Percentiles rank a stretch among this genome's conserved stretches.
These are phyloP conservation scores for Phoebastria nigripes DNA, from an alignment of 2,797 vertebrate species.

Conservation along the genomic window DNA sequence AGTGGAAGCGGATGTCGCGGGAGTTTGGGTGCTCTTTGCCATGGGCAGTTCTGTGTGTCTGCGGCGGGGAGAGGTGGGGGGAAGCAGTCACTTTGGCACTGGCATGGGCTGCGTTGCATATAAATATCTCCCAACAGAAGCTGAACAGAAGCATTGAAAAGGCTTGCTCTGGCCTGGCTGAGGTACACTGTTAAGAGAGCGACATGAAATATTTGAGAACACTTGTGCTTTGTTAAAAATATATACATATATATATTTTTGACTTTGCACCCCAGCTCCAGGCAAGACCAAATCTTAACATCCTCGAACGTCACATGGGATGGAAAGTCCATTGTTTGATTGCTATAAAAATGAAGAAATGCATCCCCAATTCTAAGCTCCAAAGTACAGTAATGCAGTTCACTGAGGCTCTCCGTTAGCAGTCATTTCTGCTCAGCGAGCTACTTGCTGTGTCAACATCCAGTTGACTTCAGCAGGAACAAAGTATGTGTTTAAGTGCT, in stretches of 20 bases:
- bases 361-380: neutral
- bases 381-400: neutral
- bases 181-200: neutral
- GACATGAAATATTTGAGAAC: neutral
- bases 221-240: neutral
- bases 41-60: neutral
- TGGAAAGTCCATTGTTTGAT: neutral
- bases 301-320: neutral
- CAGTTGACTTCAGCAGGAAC: slow-evolving; percentile 22
- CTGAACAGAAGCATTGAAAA: neutral
- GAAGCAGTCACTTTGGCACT: neutral
- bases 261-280: neutral
- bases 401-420: neutral
- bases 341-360: neutral
- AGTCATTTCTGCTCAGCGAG: neutral
- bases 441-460: slow-evolving; percentile 22
- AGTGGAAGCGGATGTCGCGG: neutral
- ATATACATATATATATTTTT: neutral
- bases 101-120: neutral
- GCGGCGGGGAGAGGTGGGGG: neutral
- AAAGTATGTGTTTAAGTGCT: slow-evolving; percentile 50
- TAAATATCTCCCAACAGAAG: neutral
- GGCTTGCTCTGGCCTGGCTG: neutral
- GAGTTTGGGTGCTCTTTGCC: neutral
- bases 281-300: neutral